These are phyloP conservation scores for Psilopogon haemacephalus DNA, from an alignment of 2,113 vertebrate species.

Conservation along the genomic window DNA sequence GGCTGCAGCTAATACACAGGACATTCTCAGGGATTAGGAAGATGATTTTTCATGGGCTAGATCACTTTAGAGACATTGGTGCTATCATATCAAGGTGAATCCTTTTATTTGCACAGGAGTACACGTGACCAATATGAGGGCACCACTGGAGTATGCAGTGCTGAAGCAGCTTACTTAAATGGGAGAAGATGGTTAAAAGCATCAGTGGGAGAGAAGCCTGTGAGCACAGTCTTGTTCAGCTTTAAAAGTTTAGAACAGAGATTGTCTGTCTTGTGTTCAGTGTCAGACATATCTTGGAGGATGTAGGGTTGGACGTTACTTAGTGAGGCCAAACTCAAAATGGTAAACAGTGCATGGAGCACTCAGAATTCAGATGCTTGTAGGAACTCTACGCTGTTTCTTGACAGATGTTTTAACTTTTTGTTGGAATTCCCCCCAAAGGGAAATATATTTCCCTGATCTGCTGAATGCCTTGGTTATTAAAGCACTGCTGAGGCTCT, in stretches of 20 bases:
- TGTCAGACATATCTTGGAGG: neutral
- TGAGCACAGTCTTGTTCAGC: neutral
- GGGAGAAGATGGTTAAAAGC: neutral
- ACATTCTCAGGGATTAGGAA: constrained; percentile 40
- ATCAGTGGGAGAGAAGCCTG: neutral
- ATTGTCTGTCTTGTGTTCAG: neutral
- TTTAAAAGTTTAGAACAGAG: neutral
- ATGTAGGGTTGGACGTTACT: neutral
- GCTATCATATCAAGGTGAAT: constrained; percentile 27
- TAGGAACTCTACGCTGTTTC: neutral
- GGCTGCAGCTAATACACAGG: constrained; percentile 23
- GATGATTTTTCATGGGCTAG: constrained; percentile 11
- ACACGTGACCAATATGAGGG: neutral
- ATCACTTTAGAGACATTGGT: neutral
- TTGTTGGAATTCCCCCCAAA: neutral
- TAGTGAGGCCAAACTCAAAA: neutral
- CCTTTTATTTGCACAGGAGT: neutral
- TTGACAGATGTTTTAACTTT: neutral
- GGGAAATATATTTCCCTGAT: neutral
- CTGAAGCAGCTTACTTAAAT: neutral
- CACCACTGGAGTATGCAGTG: neutral
- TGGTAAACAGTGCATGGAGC: neutral
- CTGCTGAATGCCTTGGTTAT: neutral
- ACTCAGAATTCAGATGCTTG: neutral
- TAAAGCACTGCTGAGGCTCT: neutral